Evolutionary conservation across 92 coral and sea anemone genomes (phyloP).

Genomic region (Bergia sp.): DNA sequence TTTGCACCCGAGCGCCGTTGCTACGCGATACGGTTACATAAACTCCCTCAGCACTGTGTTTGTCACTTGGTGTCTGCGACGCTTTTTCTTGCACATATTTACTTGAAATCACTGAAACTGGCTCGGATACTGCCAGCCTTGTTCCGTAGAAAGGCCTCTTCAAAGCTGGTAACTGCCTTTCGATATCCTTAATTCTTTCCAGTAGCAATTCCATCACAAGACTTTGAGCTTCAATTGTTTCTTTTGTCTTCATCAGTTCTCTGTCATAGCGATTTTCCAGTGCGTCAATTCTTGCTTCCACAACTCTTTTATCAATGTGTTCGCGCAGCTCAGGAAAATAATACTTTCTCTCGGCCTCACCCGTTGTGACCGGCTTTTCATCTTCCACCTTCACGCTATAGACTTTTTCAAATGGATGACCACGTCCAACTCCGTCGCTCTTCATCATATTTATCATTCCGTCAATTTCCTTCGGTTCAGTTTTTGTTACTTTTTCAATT

Average conservation of each 20-base stretch:
- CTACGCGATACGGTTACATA: conserved; percentile 47
- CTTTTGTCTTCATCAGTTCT: conserved; percentile 28
- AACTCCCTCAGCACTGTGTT: conserved; percentile 43
- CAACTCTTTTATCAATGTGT: conserved; percentile 38
- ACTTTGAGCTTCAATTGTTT: conserved; percentile 30
- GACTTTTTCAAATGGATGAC: conserved; percentile 36
- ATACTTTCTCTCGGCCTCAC: conserved; percentile 4
- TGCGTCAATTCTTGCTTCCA: conserved; percentile 42
- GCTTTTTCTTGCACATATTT: conserved; percentile 44
- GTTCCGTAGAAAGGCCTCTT: conserved; percentile 29
- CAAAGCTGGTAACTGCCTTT: conserved; percentile 24
- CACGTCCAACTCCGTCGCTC: conserved; percentile 19
- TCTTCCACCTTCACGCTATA: conserved; percentile 24
- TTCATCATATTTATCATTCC: conserved; percentile 27
- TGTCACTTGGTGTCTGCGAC: conserved; percentile 43
- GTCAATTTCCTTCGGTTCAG: conserved; percentile 24
- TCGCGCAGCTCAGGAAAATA: conserved; percentile 44
- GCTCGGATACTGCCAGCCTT: conserved; percentile 17
- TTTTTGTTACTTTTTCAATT: conserved; percentile 4
- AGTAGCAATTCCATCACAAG: conserved; percentile 46
- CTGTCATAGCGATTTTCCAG: conserved; percentile 47
- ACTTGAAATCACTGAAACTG: conserved; percentile 24
- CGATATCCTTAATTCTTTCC: conserved; percentile 35
- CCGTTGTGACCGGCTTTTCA: conserved; percentile 22
- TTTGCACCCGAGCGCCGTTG: conserved; percentile 43